Evolutionary conservation across 2,888 invertebrate species (phyloP), one percentile per base, ranked within the genome.

Genomic region (Drosophila nr. perissopoda): DNA sequence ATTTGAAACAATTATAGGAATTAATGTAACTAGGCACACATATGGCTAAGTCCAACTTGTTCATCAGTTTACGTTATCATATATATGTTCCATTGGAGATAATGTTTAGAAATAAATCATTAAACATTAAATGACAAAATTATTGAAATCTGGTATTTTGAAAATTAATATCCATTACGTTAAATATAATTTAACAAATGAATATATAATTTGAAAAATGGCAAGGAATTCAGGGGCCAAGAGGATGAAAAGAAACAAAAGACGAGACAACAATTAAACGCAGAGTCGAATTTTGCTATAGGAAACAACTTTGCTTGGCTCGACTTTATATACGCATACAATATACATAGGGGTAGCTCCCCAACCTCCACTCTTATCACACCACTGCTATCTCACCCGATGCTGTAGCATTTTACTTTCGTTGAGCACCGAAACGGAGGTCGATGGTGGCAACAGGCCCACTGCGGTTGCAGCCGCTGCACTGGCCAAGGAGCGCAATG

Each of bases 361-460:
- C 3, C 33, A 11, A 40, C 40, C 2, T 18, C n/a, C 10, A n/a
- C 10, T 42, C 11, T 42, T 21, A 2, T 2, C 31, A 33, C 4
- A 33, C 16, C 33, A 11, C 16, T 16, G 74, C 80, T 61, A 95
- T 95, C 97, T 97, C 96, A 97, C 97, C 97, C 97, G 96, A 94
- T 96, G 96, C 93, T 97, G 97, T 93, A 97, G 95, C 94, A 96
- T 95, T 93, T 95, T 94, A 91, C 95, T 95, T 93, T 95, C 91
- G 72, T 92, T 91, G 79, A 93, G 81, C 71, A 83, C 92, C 36
- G 89, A 87, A 60, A 92, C 82, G 53, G 88, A 89, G 49, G 89
- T 76, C 68, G 92, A 88, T 21, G 89, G 88, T 29, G 87, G 76
- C 78, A 84, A 56, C 25, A 91, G 56, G 2, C 87, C 82, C 5